A percentile compares a stretch with the other conserved stretches of the same genome.
Conservation (phyloP, 1,140 invertebrate genomes). For the Cardiocondyla obscurior region DNA sequence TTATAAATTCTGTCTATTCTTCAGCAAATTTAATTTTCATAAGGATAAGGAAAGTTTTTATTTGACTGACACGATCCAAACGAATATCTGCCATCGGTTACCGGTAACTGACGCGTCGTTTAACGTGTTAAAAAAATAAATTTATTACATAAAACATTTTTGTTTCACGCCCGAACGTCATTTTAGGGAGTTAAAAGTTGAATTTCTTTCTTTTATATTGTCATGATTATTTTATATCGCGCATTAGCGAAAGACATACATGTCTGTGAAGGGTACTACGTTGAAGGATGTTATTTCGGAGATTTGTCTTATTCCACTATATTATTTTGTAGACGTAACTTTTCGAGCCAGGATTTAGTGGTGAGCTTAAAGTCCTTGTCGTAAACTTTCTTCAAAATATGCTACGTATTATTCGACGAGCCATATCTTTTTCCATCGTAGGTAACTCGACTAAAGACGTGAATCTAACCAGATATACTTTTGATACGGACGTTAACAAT, state of each 20-base stretch:
- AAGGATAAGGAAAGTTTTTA: no score
- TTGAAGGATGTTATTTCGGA: constrained; percentile 6
- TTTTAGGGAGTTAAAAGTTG: not conserved
- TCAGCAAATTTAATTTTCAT: no score
- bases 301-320: not conserved
- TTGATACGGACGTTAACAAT: not conserved
- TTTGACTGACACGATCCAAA: no score
- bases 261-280: no score
- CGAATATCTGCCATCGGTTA: no score
- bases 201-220: not conserved
- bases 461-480: not conserved
- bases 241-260: not conserved
- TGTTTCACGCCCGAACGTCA: not conserved
- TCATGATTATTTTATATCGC: constrained; percentile 26
- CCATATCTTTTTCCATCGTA: not conserved
- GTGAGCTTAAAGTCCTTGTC: constrained; percentile 17
- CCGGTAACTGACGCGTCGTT: no score
- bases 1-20: no score
- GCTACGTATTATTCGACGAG: not conserved
- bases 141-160: not conserved
- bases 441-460: not conserved
- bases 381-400: constrained; percentile 28
- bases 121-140: no score
- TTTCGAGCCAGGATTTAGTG: constrained; percentile 12
- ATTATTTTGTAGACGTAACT: not conserved